Conservation (phyloP, 2,113 vertebrate species). For the Cisticola juncidis region DNA sequence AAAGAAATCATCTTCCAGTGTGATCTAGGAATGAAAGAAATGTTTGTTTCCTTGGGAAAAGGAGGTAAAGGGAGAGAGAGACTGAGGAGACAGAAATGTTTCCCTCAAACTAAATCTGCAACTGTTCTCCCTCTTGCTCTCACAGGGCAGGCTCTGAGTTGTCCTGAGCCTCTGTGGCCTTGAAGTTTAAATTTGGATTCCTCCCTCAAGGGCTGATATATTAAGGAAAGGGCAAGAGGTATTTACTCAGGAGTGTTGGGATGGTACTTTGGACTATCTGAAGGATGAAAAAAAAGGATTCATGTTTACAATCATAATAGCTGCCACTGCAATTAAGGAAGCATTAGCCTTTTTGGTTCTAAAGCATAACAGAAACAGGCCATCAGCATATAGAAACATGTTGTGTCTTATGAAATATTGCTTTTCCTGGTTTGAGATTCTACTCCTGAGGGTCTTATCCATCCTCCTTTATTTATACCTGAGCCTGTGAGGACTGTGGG, state of each 20-base stretch:
- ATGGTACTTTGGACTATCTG: not conserved
- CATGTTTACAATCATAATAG: not conserved
- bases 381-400: not conserved
- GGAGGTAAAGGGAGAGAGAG: not conserved
- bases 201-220: not conserved
- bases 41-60: not conserved
- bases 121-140: not conserved
- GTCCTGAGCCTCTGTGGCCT: not conserved
- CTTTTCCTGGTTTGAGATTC: not conserved
- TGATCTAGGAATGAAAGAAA: not conserved
- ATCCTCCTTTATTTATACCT: not conserved
- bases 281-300: not conserved
- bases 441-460: not conserved
- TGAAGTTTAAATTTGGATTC: conserved; percentile 22
- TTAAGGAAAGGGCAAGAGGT: not conserved
- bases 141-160: not conserved
- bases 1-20: not conserved
- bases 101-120: not conserved
- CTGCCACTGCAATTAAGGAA: not conserved
- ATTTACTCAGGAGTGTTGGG: not conserved
- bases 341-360: not conserved
- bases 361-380: not conserved
- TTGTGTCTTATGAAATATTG: not conserved
- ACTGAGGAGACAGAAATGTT: not conserved
- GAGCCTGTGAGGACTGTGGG: not conserved